A percentile compares a stretch with the other conserved stretches of the same genome.
These are phyloP conservation scores for Furcula furcula DNA, from an alignment of 2,888 invertebrate species.

Conservation along the genomic window DNA sequence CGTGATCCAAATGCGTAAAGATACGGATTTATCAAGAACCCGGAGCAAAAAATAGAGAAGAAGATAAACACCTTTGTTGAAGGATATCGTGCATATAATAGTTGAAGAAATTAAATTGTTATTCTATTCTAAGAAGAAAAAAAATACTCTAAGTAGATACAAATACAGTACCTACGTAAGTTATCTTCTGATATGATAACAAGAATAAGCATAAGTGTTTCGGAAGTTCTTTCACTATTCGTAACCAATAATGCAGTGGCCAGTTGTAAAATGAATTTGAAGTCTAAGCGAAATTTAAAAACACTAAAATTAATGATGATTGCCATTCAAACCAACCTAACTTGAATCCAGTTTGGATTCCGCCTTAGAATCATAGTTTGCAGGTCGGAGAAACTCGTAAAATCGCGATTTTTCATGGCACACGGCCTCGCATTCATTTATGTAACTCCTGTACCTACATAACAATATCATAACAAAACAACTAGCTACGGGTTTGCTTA, in stretches of 20 bases:
- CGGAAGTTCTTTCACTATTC: too few species aligned
- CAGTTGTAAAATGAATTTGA: too few species aligned
- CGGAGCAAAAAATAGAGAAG: conserved; percentile 2
- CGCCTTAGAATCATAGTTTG: too few species aligned
- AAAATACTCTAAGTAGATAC: too few species aligned
- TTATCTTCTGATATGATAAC: too few species aligned
- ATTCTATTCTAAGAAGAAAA: background rate
- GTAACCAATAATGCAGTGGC: too few species aligned
- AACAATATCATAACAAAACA: conserved; percentile 16
- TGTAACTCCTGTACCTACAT: conserved; percentile 22
- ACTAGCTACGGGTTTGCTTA: conserved; percentile 9
- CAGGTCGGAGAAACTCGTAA: conserved; percentile 53
- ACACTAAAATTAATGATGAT: too few species aligned
- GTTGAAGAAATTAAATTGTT: background rate
- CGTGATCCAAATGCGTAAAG: conserved; percentile 7
- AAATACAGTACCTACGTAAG: too few species aligned
- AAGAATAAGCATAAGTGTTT: too few species aligned
- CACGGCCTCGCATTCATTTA: conserved; percentile 15
- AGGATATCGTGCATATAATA: background rate
- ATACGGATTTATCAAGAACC: conserved; percentile 10
- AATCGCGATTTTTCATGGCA: conserved; percentile 50
- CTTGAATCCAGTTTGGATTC: too few species aligned
- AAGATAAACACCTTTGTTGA: background rate
- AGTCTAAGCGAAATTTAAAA: too few species aligned
- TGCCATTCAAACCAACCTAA: too few species aligned